Conservation (phyloP, 2,113 vertebrate species). For the Rhea americana region DNA sequence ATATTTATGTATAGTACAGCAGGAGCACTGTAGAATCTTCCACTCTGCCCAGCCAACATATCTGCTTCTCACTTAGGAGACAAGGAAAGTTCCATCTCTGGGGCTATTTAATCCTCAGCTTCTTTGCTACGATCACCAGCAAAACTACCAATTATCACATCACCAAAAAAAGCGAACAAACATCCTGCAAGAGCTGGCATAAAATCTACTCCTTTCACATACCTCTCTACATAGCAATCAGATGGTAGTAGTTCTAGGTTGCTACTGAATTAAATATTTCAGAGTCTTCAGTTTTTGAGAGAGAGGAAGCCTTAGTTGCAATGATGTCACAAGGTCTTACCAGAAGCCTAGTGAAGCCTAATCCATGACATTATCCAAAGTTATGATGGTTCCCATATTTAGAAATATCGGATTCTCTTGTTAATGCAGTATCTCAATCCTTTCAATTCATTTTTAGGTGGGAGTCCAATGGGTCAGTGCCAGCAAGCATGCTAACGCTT, state of each 20-base stretch:
- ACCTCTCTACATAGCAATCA: slow-evolving; percentile 51
- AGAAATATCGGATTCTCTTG: background rate
- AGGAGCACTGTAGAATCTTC: slow-evolving; percentile 20
- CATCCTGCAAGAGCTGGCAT: slow-evolving; percentile 57
- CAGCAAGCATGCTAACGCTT: slow-evolving; percentile 24
- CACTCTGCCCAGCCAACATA: slow-evolving; percentile 18
- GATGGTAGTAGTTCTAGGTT: slow-evolving; percentile 45
- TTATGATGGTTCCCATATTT: slow-evolving; percentile 21
- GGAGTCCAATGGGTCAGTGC: slow-evolving; percentile 31
- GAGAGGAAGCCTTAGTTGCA: background rate
- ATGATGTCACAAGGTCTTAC: slow-evolving; percentile 27
- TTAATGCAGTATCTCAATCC: background rate
- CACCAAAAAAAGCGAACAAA: slow-evolving; percentile 58
- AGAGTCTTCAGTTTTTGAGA: background rate
- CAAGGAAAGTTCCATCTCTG: slow-evolving; percentile 49
- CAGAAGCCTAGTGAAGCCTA: background rate
- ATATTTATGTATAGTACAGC: background rate
- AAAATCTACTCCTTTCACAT: slow-evolving; percentile 42
- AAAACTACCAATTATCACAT: slow-evolving; percentile 68
- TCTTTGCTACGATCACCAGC: slow-evolving; percentile 57
- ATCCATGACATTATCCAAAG: background rate
- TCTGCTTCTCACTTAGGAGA: slow-evolving; percentile 52
- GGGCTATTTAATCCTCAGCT: slow-evolving; percentile 49
- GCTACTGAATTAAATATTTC: slow-evolving; percentile 34
- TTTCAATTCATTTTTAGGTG: slow-evolving; percentile 31